Conservation (phyloP, 2,888 invertebrate genomes). For the Blomia tropicalis region DNA sequence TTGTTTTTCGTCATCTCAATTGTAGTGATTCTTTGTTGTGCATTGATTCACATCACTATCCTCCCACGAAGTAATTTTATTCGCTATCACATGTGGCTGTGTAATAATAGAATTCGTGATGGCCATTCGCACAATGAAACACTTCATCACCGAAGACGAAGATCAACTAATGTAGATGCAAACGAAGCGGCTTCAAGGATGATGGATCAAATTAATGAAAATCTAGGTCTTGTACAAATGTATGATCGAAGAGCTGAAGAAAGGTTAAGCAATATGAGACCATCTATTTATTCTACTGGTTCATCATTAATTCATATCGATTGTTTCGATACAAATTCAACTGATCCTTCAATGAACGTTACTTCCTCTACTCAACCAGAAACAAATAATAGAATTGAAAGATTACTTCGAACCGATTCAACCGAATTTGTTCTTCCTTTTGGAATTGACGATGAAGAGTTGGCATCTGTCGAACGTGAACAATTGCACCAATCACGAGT, state of each 20-base stretch:
- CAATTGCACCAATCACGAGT: conserved; percentile 32
- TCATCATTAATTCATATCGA: not conserved
- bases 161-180: not conserved
- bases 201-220: conserved; percentile 66
- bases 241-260: not conserved
- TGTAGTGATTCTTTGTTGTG: conserved; percentile 56
- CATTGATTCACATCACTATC: conserved; percentile 52
- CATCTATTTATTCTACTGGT: not conserved
- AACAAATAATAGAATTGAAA: not conserved
- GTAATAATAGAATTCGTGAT: conserved; percentile 37
- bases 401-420: conserved; percentile 21
- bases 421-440: conserved; percentile 24
- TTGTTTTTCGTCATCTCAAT: conserved; percentile 70
- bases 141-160: conserved; percentile 27
- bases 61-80: conserved; percentile 65
- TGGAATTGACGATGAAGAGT: conserved; percentile 27
- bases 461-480: conserved; percentile 22
- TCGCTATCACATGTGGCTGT: conserved; percentile 58
- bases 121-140: conserved; percentile 11
- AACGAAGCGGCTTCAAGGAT: conserved; percentile 45
- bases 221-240: conserved; percentile 50
- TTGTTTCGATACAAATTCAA: not conserved
- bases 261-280: not conserved
- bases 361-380: not conserved
- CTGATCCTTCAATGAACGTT: not conserved